Evolutionary conservation across 2,113 vertebrate species (phyloP).

Genomic region (Cisticola juncidis): DNA sequence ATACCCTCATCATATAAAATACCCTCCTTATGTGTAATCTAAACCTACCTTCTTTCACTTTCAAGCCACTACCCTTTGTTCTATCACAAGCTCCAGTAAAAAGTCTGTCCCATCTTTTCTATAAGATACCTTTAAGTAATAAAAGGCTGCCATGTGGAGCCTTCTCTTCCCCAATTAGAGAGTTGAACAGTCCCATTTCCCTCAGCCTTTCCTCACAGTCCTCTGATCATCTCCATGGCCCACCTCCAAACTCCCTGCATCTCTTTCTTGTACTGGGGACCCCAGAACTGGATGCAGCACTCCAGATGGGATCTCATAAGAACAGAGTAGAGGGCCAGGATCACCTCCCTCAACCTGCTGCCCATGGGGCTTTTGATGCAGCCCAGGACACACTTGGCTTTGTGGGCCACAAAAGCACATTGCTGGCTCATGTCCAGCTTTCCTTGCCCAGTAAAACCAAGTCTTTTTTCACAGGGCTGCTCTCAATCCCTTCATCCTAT

Average conservation of each 20-base stretch:
- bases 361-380: background rate
- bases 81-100: background rate
- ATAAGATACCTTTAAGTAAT: too few relatives aligned
- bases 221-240: background rate
- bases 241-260: background rate
- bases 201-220: background rate
- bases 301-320: background rate
- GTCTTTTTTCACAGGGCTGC: background rate
- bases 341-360: background rate
- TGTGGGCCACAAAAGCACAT: background rate
- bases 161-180: background rate
- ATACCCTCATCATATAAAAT: background rate
- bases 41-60: background rate
- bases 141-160: background rate
- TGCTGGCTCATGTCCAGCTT: background rate
- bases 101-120: background rate
- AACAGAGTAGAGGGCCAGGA: background rate
- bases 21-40: background rate
- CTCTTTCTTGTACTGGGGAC: background rate
- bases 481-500: background rate
- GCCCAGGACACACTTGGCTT: background rate
- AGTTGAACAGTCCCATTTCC: background rate
- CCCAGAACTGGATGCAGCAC: background rate
- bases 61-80: background rate
- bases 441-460: background rate